Base-by-base conservation (phyloP, 2,888 invertebrate species). In the Odontocolon sp. region DNA sequence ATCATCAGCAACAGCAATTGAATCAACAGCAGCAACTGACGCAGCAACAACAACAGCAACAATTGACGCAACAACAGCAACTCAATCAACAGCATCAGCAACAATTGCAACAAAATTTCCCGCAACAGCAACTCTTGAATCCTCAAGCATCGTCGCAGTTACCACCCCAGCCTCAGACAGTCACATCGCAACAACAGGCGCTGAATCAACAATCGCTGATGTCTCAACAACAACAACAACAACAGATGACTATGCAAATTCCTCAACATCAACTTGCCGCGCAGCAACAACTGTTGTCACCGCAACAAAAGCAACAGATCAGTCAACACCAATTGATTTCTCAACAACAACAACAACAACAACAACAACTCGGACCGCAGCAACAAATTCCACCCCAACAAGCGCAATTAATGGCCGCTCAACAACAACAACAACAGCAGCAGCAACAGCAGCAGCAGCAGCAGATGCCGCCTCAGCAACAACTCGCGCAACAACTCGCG, bases 401-500 rank as follows among this genome's bases (percentile, higher is more conserved):
- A 80, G 92, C 93, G 80, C 94, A 94, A 86, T 93, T 94, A 81
- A 91, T 93, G 50, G 93, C 93, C 16, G 92, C 92, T 45, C 94
- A 94, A 82, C 91, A 92, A 64, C 92, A 87, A 69, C 88, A 86
- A 26, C 87, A 86, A 63, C 84, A 87, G 57, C 89, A 89, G 81
- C 59, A 9, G 54, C 85, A 84, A 56, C 82, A 82, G 66, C 70
- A 79, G 42, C 61, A 21, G 73, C 81, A 72, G 47, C 81, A 77
- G 26, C 80, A 80, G 31, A 79, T 82, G 26, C 81, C 81, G 9
- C 83, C 80, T 14, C 94, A 94, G 82, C 92, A 92, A 72, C 92
- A 88, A 72, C 86, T 86, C 18, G 40, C 67, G 9, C 88, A 87
- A n/a, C n/a, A n/a, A n/a, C n/a, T n/a, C n/a, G n/a, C n/a, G 67